A percentile compares a stretch with the other conserved stretches of the same genome.
Conservation (phyloP, 2,113 vertebrate genomes). For the Dicerorhinus sumatrensis region DNA sequence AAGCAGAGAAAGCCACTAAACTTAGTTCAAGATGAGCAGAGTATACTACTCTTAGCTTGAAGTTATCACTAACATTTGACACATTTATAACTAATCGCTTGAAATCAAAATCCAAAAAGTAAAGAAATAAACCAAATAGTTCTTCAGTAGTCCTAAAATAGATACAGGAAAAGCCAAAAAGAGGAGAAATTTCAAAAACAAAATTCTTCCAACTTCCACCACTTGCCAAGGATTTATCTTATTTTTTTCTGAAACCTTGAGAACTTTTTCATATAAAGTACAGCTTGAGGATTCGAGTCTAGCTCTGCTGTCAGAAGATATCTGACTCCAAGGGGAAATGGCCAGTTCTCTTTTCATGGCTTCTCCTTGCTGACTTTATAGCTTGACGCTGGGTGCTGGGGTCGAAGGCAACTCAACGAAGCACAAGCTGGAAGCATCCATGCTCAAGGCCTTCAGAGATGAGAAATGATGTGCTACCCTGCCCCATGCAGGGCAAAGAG, state of each 20-base stretch:
- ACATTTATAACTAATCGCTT: not conserved
- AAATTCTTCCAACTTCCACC: not conserved
- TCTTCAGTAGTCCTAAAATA: not conserved
- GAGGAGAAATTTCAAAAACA: not conserved
- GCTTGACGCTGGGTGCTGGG: not conserved
- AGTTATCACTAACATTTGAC: not conserved
- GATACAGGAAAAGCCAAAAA: not conserved
- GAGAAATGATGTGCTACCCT: not conserved
- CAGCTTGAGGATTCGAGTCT: not conserved
- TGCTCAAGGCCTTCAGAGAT: not conserved
- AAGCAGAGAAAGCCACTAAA: not conserved
- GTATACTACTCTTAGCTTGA: not conserved
- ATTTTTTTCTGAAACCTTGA: not conserved
- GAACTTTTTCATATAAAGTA: not conserved
- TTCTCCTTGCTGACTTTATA: not conserved
- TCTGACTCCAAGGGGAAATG: not conserved
- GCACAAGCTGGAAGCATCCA: not conserved
- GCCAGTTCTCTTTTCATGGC: not conserved
- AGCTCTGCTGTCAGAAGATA: not conserved
- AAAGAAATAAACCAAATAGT: not conserved
- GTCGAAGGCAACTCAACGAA: not conserved
- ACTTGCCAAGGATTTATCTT: not conserved
- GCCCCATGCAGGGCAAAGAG: not conserved
- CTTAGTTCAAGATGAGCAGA: not conserved
- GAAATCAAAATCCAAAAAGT: conserved; percentile 4